phyloP scores from a whole-genome alignment of 2,888 invertebrate genomes.

The Acheta domesticus region DNA sequence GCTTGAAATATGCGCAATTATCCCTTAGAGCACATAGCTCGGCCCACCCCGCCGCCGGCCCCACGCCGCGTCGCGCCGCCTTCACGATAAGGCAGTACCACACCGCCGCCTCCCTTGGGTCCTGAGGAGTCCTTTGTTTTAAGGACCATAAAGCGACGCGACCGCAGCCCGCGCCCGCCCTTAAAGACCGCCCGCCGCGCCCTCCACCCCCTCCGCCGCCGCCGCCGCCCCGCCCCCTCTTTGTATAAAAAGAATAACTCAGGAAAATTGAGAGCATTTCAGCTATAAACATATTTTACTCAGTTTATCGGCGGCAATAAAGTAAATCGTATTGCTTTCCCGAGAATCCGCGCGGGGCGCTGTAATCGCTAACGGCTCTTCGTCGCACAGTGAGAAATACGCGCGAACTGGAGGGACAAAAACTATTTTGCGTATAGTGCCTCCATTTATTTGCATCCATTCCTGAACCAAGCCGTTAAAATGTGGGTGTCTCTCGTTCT shows the following conservation, averaged over 20 bases:
- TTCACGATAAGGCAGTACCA: background rate
- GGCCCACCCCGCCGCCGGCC: background rate
- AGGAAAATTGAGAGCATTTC: constrained; percentile 9
- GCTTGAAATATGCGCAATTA: background rate
- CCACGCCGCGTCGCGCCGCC: background rate
- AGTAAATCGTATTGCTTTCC: constrained; percentile 2
- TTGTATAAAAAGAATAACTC: constrained; percentile 1
- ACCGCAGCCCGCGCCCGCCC: background rate
- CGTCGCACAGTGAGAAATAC: too few species aligned
- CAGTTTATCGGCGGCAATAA: constrained; percentile 7
- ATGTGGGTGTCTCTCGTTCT: too few species aligned
- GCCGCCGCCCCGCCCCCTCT: background rate
- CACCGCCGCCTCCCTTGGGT: too few species aligned
- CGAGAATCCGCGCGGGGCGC: background rate
- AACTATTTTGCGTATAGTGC: too few species aligned
- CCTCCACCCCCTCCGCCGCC: background rate
- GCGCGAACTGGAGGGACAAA: too few species aligned
- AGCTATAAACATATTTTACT: background rate
- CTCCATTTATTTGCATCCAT: too few species aligned
- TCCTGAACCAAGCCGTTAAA: too few species aligned
- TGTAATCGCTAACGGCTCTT: background rate
- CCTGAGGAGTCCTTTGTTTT: background rate
- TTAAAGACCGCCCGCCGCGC: background rate
- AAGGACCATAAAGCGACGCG: background rate
- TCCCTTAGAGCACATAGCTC: background rate